Evolutionary conservation across 2,113 vertebrate genomes (phyloP), one percentile per base, ranked within the genome.

Genomic region (Rhea americana): DNA sequence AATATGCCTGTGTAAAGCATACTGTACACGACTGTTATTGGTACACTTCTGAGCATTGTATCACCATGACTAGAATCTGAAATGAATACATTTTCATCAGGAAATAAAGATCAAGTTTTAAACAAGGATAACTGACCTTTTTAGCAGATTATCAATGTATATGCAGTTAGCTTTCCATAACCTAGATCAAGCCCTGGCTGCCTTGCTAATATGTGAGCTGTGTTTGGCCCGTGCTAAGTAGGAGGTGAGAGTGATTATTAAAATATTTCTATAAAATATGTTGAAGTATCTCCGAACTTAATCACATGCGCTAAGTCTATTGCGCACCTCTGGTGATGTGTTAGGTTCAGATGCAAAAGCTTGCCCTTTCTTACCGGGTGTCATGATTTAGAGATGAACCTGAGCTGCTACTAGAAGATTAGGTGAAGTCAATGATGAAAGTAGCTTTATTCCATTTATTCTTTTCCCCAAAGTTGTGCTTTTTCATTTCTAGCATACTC

Each of bases 11-110:
- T 4, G 47, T 17, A 15, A 65, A 81, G 39, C 19, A 6, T 30
- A 2, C n/a, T 35, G 2, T 14, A 13, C 7, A 12, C 43, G 19
- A 13, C 28, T 9, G 22, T 55, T 41, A 28, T 1, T 0, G 1
- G 7, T 32, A 3, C 0, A 5, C 68, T 66, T 45, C 39, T 45
- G 68, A 45, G 41, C 55, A 5, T 5, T 32, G 21, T 45, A 5
- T 43, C 41, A 43, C 21, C 19, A 47, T 51, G 50, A 28, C 19
- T n/a, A 17, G 48, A 43, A 9, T 5, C 15, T 0, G 30, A 48
- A 84, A 37, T 39, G 24, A 68, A 55, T 26, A 25, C n/a, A 2
- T 47, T 61, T 43, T 22, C 16, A 43, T 58, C 20, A 19, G 30
- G 20, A 37, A 47, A 25, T 39, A 48, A 58, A 24, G 14, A 12